Evolutionary conservation across 2,113 vertebrate genomes (phyloP).

Genomic region (Addax nasomaculatus): DNA sequence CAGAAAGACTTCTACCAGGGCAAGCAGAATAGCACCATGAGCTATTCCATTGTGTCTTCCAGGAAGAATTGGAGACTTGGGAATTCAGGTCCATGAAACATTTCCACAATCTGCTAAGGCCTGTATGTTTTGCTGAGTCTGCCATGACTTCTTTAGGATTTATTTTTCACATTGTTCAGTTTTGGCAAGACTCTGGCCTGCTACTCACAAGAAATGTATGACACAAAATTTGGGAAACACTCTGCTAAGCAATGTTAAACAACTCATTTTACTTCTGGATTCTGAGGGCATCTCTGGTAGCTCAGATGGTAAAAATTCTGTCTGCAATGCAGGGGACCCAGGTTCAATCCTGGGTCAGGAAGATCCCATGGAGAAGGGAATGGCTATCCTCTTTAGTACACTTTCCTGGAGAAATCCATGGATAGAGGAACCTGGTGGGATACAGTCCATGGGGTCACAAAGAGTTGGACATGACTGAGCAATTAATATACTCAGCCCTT

Average conservation of each 20-base stretch:
- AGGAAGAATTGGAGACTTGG: background rate
- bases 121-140: background rate
- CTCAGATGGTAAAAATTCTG: background rate
- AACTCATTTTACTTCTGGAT: background rate
- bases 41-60: background rate
- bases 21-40: background rate
- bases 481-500: background rate
- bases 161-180: background rate
- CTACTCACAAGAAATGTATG: background rate
- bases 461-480: background rate
- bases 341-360: background rate
- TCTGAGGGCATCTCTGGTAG: background rate
- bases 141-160: background rate
- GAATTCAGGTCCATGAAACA: background rate
- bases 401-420: background rate
- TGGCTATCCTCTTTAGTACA: background rate
- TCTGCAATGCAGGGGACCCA: background rate
- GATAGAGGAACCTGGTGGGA: background rate
- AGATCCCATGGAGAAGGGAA: background rate
- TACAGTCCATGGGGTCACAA: background rate
- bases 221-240: background rate
- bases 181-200: fast-evolving
- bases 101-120: background rate
- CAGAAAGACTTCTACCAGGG: background rate
- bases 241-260: background rate